A percentile compares a stretch with the other conserved stretches of the same genome.
Conservation (phyloP, 2,797 vertebrate species). For the Danio albolineatus region DNA sequence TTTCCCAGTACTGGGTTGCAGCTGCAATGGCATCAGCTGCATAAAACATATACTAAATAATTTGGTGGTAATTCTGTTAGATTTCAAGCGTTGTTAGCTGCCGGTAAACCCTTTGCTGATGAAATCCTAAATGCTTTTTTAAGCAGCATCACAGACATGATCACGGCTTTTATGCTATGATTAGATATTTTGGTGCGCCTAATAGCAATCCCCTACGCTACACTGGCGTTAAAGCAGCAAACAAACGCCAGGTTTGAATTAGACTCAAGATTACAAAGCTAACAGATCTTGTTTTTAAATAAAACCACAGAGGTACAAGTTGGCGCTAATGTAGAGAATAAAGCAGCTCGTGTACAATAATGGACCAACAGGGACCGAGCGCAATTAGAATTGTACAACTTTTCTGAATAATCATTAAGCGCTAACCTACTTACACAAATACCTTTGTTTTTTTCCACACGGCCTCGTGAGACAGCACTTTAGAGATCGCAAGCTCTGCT, state of each 20-base stretch:
- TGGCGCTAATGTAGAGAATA: conserved; percentile 22
- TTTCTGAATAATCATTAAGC: conserved; percentile 32
- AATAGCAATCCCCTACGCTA: not conserved
- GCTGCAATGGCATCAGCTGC: no score
- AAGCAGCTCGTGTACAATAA: conserved; percentile 6
- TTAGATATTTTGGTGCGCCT: not conserved
- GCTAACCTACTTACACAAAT: conserved; percentile 39
- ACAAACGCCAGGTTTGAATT: conserved; percentile 9
- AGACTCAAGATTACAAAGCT: conserved; percentile 2
- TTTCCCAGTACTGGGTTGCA: no score
- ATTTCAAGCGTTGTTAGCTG: not conserved
- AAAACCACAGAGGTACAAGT: not conserved
- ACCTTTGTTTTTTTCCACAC: conserved; percentile 26
- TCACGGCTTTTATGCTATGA: not conserved
- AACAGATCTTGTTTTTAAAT: conserved; percentile 9
- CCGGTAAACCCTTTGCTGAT: not conserved
- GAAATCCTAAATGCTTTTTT: not conserved
- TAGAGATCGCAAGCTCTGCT: not conserved
- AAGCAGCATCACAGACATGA: not conserved
- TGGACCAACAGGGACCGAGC: conserved; percentile 5
- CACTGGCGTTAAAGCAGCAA: conserved; percentile 2
- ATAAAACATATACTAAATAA: no score
- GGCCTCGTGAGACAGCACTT: not conserved
- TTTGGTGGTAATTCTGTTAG: no score
- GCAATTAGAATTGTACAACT: conserved; percentile 28